phyloP scores from a whole-genome alignment of 2,113 vertebrate genomes.

The Centropus bengalensis region DNA sequence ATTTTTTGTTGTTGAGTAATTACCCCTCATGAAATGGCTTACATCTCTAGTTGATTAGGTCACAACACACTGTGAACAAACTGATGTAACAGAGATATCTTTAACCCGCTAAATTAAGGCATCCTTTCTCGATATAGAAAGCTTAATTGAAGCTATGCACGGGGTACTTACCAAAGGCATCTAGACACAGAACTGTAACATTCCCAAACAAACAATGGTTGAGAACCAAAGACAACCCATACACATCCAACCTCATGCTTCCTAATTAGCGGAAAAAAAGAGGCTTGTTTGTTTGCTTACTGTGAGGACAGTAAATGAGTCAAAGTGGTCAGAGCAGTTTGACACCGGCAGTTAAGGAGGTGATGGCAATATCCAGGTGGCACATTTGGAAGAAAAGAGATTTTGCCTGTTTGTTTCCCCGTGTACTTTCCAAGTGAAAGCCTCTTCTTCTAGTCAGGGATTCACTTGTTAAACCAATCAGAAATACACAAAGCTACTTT shows the following conservation, averaged over 20 bases:
- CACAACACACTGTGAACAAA: constrained; percentile 71
- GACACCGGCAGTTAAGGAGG: not conserved
- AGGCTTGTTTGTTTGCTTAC: not conserved
- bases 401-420: not conserved
- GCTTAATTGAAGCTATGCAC: constrained; percentile 42
- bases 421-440: not conserved
- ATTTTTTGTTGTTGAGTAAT: constrained; percentile 66
- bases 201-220: not conserved
- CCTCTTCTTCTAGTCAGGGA: not conserved
- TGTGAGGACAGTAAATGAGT: not conserved
- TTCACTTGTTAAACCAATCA: not conserved
- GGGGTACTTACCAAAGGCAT: constrained; percentile 18
- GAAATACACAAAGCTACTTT: not conserved
- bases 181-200: not conserved
- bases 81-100: constrained; percentile 71
- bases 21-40: constrained; percentile 60
- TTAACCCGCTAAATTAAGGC: constrained; percentile 77
- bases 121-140: constrained; percentile 59
- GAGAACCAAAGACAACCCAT: not conserved
- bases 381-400: not conserved
- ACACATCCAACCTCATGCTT: not conserved
- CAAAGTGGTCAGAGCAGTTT: not conserved
- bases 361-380: not conserved
- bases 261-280: not conserved
- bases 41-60: constrained; percentile 69